Conservation (phyloP, 2,888 invertebrate species). For the Lithosia quadra region DNA sequence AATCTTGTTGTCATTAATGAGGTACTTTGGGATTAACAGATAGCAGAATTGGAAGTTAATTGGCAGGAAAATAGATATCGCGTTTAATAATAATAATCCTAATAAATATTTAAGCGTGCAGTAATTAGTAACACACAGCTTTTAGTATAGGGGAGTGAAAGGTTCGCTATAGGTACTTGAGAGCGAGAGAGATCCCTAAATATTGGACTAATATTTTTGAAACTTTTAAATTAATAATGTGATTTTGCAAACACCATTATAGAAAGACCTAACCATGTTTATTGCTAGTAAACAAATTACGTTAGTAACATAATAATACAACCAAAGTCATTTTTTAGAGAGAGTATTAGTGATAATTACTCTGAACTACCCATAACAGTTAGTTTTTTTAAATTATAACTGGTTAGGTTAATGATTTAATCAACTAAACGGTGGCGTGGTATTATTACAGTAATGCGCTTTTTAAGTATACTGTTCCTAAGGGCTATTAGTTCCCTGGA, state of each 20-base stretch:
- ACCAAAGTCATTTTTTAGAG: not conserved
- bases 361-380: not conserved
- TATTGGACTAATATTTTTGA: no score
- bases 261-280: no score
- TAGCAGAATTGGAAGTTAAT: not conserved
- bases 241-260: conserved; percentile 30
- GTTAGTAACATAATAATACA: not conserved
- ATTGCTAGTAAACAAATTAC: not conserved
- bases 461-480: not conserved
- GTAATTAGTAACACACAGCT: no score
- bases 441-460: not conserved
- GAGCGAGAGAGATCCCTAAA: no score
- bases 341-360: not conserved
- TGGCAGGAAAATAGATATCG: not conserved
- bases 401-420: not conserved
- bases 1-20: not conserved
- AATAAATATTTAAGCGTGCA: no score
- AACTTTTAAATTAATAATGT: no score
- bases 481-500: no score
- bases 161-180: no score
- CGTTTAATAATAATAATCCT: not conserved
- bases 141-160: no score
- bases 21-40: not conserved
- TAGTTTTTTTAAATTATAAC: not conserved
- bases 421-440: not conserved